Evolutionary conservation across 2,797 vertebrate species (phyloP), one percentile per base, ranked within the genome.

Genomic region (Pipistrellus nathusii): DNA sequence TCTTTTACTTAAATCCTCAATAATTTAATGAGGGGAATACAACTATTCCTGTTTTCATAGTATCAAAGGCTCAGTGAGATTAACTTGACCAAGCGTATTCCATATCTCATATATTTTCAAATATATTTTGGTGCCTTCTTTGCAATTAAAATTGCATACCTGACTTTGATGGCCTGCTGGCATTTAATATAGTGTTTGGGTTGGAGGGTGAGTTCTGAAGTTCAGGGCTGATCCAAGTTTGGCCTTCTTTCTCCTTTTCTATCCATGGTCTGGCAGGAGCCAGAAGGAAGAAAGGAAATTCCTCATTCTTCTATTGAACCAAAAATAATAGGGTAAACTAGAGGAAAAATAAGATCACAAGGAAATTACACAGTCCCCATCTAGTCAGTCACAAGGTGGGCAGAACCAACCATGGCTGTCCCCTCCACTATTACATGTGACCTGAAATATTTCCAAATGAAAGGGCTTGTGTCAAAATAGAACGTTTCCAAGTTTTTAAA

Each of bases 1-100:
- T 44, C 13, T 85, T 85, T 68, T 48, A 69, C 69, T 73, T n/a
- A 90, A 90, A 93, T 82, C 5, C 35, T 94, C 32, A 87, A 55
- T 6, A 62, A 23, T 71, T 69, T 91, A 86, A 84, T 84, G 64
- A 87, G 25, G 2, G 72, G 62, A 38, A 68, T 84, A 55, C 13
- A 69, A 51, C 75, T 86, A 80, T 80, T 53, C 32, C 41, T 51
- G 30, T 81, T 88, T 77, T 77, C 35, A 62, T 55, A 41, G 30
- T 38, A 76, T 77, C 46, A 66, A 72, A 73, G 15, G 12, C 32
- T 81, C 41, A 53, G 32, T 71, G 80, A 72, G 12, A 83, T 62
- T 87, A 85, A 62, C 41, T 48, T 94, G 3, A 35, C 11, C 46
- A 81, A 68, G 17, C 17, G 20, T 95, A 80, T 85, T 72, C 10